Percentiles rank a stretch among this genome's conserved stretches.
Conservation (phyloP, 1,140 invertebrate genomes). For the Drosophila kurseongensis region DNA sequence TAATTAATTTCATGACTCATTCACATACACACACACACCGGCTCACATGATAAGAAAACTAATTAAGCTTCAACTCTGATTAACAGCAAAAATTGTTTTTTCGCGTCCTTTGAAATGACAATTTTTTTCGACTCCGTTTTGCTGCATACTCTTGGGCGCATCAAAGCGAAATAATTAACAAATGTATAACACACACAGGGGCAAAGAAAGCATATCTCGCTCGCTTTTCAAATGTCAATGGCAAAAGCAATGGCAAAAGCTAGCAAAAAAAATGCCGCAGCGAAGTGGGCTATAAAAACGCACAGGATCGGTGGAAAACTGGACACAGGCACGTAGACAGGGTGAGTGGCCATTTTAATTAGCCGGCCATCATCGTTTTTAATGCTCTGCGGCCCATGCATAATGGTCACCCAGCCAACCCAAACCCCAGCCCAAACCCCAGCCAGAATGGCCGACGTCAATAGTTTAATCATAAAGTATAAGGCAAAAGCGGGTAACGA, state of each 20-base stretch:
- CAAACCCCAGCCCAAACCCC: constrained; percentile 14
- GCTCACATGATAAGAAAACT: constrained; percentile 67
- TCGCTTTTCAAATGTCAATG: constrained; percentile 65
- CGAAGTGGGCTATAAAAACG: constrained; percentile 18
- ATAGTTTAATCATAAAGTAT: constrained; percentile 81
- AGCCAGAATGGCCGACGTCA: constrained; percentile 43
- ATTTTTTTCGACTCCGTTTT: constrained; percentile 61
- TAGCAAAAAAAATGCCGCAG: neutral
- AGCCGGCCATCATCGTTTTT: constrained; percentile 62
- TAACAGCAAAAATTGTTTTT: constrained; percentile 69
- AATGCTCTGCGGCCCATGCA: constrained; percentile 48
- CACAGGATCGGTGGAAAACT: constrained; percentile 7
- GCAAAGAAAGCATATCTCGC: constrained; percentile 28
- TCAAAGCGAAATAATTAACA: constrained; percentile 82
- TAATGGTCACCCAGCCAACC: constrained; percentile 55
- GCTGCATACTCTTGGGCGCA: constrained; percentile 74
- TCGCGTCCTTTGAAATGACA: constrained; percentile 64
- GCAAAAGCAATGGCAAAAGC: constrained; percentile 20
- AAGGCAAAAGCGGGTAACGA: constrained; percentile 60
- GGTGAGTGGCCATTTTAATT: constrained; percentile 65
- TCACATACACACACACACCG: constrained; percentile 4
- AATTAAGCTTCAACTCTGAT: constrained; percentile 75
- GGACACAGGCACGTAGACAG: constrained; percentile 10
- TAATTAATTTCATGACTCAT: constrained; percentile 72
- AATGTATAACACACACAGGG: constrained; percentile 64